phyloP scores from a whole-genome alignment of 2,113 vertebrate genomes.

The Anolis carolinensis region DNA sequence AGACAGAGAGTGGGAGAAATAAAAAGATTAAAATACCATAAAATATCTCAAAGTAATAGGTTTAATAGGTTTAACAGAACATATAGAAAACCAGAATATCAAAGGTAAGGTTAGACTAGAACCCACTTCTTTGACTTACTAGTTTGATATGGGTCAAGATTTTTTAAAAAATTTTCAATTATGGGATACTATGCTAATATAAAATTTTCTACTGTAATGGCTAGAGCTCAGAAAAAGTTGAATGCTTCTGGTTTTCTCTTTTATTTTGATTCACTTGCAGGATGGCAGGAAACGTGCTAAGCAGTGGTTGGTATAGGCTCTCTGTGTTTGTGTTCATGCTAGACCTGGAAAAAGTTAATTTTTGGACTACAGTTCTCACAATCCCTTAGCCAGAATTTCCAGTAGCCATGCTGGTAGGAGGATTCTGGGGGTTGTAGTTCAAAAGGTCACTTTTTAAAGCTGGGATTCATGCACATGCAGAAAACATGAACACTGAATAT shows the following conservation, averaged over 20 bases:
- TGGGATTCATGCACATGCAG: too few species aligned
- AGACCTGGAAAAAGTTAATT: neutral
- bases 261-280: neutral
- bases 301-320: neutral
- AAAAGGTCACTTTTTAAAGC: too few species aligned
- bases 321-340: neutral
- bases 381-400: too few species aligned
- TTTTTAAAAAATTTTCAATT: neutral
- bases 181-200: neutral
- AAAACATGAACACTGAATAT: neutral
- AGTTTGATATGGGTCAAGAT: neutral
- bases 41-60: neutral
- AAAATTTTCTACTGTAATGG: neutral
- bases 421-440: too few species aligned
- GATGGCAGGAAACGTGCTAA: neutral
- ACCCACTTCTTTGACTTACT: neutral
- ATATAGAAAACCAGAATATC: neutral
- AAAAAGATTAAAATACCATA: neutral
- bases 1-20: too few species aligned
- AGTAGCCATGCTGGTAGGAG: too few species aligned
- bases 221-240: neutral
- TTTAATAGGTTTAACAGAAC: neutral
- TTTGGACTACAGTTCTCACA: too few species aligned
- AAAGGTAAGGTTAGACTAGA: neutral
- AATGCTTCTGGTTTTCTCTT: neutral